phyloP scores from a whole-genome alignment of 1,140 invertebrate genomes.

The Parapsyche elsis region DNA sequence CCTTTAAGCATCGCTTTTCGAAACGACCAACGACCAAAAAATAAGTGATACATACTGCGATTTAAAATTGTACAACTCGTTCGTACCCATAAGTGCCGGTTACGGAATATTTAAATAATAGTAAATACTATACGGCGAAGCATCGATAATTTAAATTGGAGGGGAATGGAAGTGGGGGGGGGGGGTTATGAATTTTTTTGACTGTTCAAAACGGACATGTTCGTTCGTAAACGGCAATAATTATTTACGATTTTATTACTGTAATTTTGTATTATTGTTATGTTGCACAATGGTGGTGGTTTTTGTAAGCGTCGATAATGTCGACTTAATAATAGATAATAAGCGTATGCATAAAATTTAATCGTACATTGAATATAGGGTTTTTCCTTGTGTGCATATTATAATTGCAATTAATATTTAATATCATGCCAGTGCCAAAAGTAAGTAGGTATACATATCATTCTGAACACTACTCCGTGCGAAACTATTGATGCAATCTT shows the following conservation, averaged over 20 bases:
- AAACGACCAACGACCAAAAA: background rate
- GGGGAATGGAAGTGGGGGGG: too few relatives aligned
- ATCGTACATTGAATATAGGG: background rate
- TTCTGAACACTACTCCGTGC: too few relatives aligned
- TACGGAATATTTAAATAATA: too few relatives aligned
- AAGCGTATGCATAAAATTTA: background rate
- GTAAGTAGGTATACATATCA: too few relatives aligned
- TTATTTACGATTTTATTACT: background rate
- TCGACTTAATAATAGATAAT: background rate
- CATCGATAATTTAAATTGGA: too few relatives aligned
- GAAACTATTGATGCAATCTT: too few relatives aligned
- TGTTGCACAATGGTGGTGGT: background rate
- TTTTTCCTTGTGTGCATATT: background rate
- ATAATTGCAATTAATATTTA: background rate
- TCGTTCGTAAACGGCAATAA: background rate
- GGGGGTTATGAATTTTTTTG: too few relatives aligned
- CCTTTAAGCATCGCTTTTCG: background rate
- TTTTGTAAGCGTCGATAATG: slow-evolving; percentile 4
- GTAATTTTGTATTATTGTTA: slow-evolving; percentile 5
- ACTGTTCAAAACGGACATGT: background rate
- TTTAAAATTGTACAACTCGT: too few relatives aligned
- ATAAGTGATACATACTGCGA: background rate
- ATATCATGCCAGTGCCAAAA: background rate
- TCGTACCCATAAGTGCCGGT: too few relatives aligned
- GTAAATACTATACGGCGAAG: too few relatives aligned